Evolutionary conservation across 2,888 invertebrate species (phyloP).

Genomic region (Drosophila rellima): DNA sequence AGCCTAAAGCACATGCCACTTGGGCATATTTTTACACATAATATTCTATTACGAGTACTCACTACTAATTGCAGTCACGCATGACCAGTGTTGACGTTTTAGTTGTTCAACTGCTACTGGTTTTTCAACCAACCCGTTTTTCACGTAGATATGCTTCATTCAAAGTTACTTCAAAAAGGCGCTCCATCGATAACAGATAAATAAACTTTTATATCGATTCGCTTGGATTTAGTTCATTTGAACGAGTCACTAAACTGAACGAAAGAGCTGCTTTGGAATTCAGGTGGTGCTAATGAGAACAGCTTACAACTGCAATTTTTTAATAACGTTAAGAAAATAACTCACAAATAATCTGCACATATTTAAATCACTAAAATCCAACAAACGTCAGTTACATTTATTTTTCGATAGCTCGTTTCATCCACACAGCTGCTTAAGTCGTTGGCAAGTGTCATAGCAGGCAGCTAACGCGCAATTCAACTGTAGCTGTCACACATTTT

Average conservation of each 20-base stretch:
- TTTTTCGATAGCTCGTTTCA: slow-evolving; percentile 15
- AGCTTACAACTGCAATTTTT: no score
- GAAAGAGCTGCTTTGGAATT: not conserved
- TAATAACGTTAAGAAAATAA: not conserved
- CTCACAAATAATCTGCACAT: not conserved
- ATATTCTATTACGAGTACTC: slow-evolving; percentile 34
- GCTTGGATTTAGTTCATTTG: not conserved
- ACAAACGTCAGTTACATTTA: not conserved
- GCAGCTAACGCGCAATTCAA: slow-evolving; percentile 16
- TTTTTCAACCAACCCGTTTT: not conserved
- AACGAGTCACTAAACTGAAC: slow-evolving; percentile 6
- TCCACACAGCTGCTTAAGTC: slow-evolving; percentile 27
- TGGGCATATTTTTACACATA: slow-evolving; percentile 42
- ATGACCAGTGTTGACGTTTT: slow-evolving; percentile 16
- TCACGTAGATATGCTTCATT: not conserved
- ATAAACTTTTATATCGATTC: not conserved
- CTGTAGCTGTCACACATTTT: slow-evolving; percentile 27
- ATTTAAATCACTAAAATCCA: not conserved
- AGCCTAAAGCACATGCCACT: slow-evolving; percentile 34
- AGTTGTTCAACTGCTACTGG: slow-evolving; percentile 1
- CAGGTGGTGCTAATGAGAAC: not conserved
- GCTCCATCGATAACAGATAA: slow-evolving; percentile 25
- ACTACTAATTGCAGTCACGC: slow-evolving; percentile 38
- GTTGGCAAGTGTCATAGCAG: slow-evolving; percentile 19
- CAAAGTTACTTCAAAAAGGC: slow-evolving; percentile 15